Percentiles rank a stretch among this genome's conserved stretches.
Evolutionary conservation across 2,113 vertebrate genomes (phyloP).

Genomic region (Athene cunicularia): DNA sequence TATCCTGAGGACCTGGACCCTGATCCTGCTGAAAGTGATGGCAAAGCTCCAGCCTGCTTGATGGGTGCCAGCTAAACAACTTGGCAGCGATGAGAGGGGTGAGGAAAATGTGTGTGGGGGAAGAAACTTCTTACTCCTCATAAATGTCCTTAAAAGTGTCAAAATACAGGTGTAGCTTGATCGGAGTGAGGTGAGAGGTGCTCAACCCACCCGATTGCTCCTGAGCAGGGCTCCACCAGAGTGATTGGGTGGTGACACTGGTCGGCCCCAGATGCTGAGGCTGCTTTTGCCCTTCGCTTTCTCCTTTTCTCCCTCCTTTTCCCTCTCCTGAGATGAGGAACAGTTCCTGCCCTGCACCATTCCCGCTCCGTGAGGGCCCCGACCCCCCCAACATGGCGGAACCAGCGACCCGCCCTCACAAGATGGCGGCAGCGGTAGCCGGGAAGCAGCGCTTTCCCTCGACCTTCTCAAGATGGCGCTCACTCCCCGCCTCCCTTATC

Average conservation of each 20-base stretch:
- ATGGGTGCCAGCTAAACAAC: background rate
- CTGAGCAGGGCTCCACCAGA: too few relatives aligned
- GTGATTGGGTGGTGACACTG: rapidly evolving
- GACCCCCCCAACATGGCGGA: background rate
- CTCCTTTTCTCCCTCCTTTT: rapidly evolving
- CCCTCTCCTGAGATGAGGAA: rapidly evolving
- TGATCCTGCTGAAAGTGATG: background rate
- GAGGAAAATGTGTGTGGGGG: rapidly evolving
- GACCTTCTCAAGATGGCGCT: slow-evolving; percentile 15
- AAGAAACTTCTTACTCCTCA: background rate
- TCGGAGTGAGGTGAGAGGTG: rapidly evolving
- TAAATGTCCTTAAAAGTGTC: background rate
- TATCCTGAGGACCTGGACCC: background rate
- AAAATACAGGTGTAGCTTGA: background rate
- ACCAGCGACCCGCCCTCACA: rapidly evolving
- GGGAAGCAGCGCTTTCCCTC: rapidly evolving
- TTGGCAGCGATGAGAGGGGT: background rate
- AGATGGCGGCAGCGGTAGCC: rapidly evolving
- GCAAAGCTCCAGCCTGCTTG: background rate
- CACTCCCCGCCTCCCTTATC: rapidly evolving
- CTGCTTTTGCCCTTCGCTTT: background rate
- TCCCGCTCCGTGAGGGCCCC: rapidly evolving
- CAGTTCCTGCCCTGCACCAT: rapidly evolving
- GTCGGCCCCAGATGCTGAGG: rapidly evolving
- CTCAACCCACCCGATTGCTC: background rate